Evolutionary conservation across 2,888 invertebrate genomes (phyloP).

Genomic region (Aromia moschata): DNA sequence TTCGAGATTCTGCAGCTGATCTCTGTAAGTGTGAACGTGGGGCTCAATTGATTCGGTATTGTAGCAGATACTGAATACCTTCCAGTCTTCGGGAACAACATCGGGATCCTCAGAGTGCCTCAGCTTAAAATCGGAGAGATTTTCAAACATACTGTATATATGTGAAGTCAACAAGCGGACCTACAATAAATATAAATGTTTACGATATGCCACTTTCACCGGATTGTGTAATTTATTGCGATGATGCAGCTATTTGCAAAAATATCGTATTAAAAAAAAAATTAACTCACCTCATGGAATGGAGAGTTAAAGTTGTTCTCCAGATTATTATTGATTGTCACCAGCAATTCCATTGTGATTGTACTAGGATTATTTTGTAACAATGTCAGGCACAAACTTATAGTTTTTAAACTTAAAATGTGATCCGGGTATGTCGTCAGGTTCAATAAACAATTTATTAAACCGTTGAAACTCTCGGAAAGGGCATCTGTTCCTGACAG

Average conservation of each 20-base stretch:
- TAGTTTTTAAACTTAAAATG: conserved; percentile 64
- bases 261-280: neutral
- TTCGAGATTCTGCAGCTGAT: conserved; percentile 78
- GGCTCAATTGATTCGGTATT: conserved; percentile 76
- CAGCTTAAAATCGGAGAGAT: conserved; percentile 65
- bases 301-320: conserved; percentile 74
- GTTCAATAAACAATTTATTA: conserved; percentile 64
- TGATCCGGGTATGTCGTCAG: conserved; percentile 64
- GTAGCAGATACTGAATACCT: conserved; percentile 74
- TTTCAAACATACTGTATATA: conserved; percentile 75
- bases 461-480: conserved; percentile 62
- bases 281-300: conserved; percentile 70
- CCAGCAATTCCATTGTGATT: conserved; percentile 62
- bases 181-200: too few species aligned
- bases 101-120: conserved; percentile 52
- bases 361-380: conserved; percentile 63
- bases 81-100: conserved; percentile 63
- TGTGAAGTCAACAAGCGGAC: conserved; percentile 78
- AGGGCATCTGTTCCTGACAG: conserved; percentile 64
- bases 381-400: conserved; percentile 67
- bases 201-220: too few species aligned
- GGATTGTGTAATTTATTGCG: too few species aligned
- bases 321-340: conserved; percentile 66
- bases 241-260: neutral
- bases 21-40: conserved; percentile 82